Base-by-base conservation (phyloP, 2,888 invertebrate species). In the Meganola albula region DNA sequence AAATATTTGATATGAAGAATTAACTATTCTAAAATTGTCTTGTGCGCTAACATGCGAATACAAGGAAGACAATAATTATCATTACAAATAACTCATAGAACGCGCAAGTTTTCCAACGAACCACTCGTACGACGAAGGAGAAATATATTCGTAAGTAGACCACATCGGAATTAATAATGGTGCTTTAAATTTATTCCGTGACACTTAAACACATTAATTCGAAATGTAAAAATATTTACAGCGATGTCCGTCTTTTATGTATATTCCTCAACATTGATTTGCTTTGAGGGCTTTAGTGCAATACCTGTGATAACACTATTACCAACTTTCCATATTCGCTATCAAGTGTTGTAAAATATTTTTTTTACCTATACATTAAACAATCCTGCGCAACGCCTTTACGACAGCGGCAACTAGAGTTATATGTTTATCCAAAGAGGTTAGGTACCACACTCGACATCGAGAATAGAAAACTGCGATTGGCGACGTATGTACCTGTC, bases 151-250 rank as follows among this genome's bases (percentile, higher is more conserved):
- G 58, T 65, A 63, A 68, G 51, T 60, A 71, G 60, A 72, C 69
- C 72, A 70, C 74, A 69, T 72, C 68, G 64, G 65, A 70, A 71
- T 71, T 64, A 67, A 66, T 64, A 59, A 70, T 64, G 63, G 78
- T 82, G 82, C 82, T 68, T 58, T 48, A 74, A 65, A 69, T 64
- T 60, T 68, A 67, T 59, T 70, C 66, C 54, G 77, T 82, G 82
- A 77, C 64, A 69, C 59, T 65, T 74, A 74, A 70, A 76, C 66
- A 79, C 72, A 71, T 73, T 66, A 60, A 76, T 64, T 68, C 61
- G 52, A 73, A 75, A 75, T 77, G 73, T 72, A 75, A 79, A 76
- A 74, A 77, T 80, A 79, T 80, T 72, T 76, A 82, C 79, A 80
- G 48, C 54, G 44, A 51, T 53, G 44, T 51, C 53, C 57, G 37